These are phyloP conservation scores for Alcedo atthis DNA, from an alignment of 2,797 vertebrate species.

Conservation along the genomic window DNA sequence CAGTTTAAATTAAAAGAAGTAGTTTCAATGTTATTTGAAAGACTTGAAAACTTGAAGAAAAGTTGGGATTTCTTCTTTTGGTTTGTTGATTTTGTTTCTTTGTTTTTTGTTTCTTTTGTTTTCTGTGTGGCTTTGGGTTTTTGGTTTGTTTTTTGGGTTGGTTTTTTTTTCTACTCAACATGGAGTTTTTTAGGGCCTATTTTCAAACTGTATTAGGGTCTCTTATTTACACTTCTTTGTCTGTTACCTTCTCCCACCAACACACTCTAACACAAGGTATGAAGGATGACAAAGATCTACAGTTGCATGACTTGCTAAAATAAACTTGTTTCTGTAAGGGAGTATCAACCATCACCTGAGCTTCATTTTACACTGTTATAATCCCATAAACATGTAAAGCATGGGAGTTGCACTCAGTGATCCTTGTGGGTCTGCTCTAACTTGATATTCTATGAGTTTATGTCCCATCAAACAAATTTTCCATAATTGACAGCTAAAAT, in stretches of 20 bases:
- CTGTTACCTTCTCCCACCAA: neutral
- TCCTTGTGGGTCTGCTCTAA: neutral
- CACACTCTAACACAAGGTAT: neutral
- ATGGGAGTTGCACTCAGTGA: neutral
- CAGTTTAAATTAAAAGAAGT: slow-evolving; percentile 34
- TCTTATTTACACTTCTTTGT: neutral
- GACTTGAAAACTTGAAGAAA: neutral
- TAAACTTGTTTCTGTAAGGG: neutral
- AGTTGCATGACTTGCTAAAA: neutral
- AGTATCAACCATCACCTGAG: neutral
- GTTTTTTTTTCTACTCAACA: neutral
- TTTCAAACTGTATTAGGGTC: neutral
- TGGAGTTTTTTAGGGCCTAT: neutral
- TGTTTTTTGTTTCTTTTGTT: neutral
- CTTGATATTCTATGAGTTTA: neutral
- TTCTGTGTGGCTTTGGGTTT: no score
- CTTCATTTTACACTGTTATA: neutral
- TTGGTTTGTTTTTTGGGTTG: neutral
- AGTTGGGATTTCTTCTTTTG: no score
- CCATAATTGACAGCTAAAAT: neutral
- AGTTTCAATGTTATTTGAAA: neutral
- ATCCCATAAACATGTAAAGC: neutral
- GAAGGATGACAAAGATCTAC: neutral
- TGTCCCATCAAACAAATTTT: neutral
- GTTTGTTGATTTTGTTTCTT: neutral